These are phyloP conservation scores for Capromys pilorides DNA, from an alignment of 2,797 vertebrate genomes.

Conservation along the genomic window DNA sequence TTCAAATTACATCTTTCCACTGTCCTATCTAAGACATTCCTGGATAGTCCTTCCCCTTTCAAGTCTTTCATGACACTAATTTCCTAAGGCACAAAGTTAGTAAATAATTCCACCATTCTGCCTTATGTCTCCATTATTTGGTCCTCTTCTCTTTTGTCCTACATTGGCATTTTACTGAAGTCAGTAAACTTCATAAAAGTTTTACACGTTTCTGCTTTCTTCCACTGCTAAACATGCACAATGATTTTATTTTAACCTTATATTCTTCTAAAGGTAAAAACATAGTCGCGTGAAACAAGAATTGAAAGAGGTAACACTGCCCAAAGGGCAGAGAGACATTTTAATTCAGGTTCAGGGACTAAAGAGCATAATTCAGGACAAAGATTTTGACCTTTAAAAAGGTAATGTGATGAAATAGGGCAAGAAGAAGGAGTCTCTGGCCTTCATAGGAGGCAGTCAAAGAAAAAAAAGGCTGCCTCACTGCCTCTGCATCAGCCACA, in stretches of 20 bases:
- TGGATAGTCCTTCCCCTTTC: background rate
- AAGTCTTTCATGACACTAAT: background rate
- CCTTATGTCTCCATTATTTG: background rate
- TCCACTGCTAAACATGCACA: background rate
- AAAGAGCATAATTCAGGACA: background rate
- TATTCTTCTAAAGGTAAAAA: background rate
- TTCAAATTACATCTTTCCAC: background rate
- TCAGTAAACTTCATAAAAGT: background rate
- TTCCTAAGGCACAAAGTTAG: background rate
- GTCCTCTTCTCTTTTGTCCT: background rate
- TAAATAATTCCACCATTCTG: background rate
- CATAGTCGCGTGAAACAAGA: background rate
- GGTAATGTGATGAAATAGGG: background rate
- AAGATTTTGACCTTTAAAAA: background rate
- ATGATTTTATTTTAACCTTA: background rate
- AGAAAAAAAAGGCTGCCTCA: background rate
- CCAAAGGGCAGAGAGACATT: background rate
- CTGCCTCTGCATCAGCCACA: background rate
- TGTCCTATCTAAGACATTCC: background rate
- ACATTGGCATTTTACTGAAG: background rate
- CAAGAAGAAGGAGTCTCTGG: background rate
- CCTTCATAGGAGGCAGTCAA: background rate
- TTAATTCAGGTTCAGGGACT: slow-evolving; percentile 4
- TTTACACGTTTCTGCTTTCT: background rate
- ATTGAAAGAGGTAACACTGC: slow-evolving; percentile 2